Percentiles rank a stretch among this genome's conserved stretches.
These are phyloP conservation scores for Eudasyphora cyanicolor DNA, from an alignment of 2,888 invertebrate genomes.

Conservation along the genomic window DNA sequence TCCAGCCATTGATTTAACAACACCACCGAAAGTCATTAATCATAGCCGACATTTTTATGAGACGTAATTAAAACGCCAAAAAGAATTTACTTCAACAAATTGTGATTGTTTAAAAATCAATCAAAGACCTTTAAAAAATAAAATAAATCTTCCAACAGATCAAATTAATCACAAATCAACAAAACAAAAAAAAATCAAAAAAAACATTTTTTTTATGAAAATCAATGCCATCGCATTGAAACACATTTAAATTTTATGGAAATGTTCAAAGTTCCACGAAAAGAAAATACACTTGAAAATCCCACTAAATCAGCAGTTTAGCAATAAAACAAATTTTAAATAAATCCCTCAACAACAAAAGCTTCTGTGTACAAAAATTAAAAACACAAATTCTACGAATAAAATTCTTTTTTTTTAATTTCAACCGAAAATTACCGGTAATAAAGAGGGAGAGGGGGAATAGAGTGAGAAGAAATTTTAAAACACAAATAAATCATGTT, in stretches of 20 bases:
- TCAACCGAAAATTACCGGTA: conserved; percentile 28
- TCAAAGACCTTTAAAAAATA: conserved; percentile 5
- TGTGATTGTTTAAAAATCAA: conserved; percentile 28
- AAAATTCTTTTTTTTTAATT: conserved; percentile 31
- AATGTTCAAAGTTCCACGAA: conserved; percentile 43
- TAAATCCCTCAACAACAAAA: conserved; percentile 24
- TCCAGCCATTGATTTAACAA: neutral
- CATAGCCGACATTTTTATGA: conserved; percentile 30
- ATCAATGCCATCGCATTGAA: conserved; percentile 32
- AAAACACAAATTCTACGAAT: conserved; percentile 47
- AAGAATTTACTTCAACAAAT: conserved; percentile 19
- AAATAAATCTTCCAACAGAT: conserved; percentile 25
- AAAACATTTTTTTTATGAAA: neutral
- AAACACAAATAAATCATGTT: conserved; percentile 54
- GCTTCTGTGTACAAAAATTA: conserved; percentile 23
- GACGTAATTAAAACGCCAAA: neutral
- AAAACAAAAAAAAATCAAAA: neutral
- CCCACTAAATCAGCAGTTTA: conserved; percentile 36
- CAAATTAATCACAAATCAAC: too few relatives aligned
- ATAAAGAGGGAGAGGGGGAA: neutral
- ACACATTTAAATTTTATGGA: conserved; percentile 24
- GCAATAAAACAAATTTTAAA: conserved; percentile 21
- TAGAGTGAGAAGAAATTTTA: conserved; percentile 46
- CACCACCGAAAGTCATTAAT: neutral
- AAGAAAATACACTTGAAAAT: conserved; percentile 36